These are phyloP conservation scores for Lutraria lutraria DNA, from an alignment of 2,888 invertebrate genomes.

Conservation along the genomic window DNA sequence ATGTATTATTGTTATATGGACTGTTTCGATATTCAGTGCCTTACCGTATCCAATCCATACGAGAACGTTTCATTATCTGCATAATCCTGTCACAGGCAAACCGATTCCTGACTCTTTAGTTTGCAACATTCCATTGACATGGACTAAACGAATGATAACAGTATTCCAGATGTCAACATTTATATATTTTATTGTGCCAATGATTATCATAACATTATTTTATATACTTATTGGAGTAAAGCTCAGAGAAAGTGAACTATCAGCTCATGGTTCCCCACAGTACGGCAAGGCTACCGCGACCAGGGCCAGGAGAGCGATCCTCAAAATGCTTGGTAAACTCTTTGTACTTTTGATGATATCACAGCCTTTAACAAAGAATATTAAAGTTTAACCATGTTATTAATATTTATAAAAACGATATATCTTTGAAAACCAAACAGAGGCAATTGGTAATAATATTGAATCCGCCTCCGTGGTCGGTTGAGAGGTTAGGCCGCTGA, in stretches of 20 bases:
- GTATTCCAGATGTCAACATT: slow-evolving; percentile 93
- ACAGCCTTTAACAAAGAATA: too few species aligned
- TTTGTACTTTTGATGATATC: not conserved
- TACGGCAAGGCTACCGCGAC: slow-evolving; percentile 70
- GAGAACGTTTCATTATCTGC: slow-evolving; percentile 78
- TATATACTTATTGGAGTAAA: slow-evolving; percentile 88
- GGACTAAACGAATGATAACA: slow-evolving; percentile 76
- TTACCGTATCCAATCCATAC: slow-evolving; percentile 85
- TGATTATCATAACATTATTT: slow-evolving; percentile 91
- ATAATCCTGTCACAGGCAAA: slow-evolving; percentile 70
- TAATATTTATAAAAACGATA: too few species aligned
- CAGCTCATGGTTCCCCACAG: slow-evolving; percentile 53
- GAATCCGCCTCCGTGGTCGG: too few species aligned
- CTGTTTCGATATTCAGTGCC: slow-evolving; percentile 91
- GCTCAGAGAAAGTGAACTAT: slow-evolving; percentile 72
- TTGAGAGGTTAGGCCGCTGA: too few species aligned
- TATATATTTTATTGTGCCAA: slow-evolving; percentile 93
- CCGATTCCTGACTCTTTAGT: slow-evolving; percentile 79
- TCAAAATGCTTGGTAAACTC: slow-evolving; percentile 82
- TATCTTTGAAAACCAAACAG: too few species aligned
- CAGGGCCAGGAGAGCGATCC: slow-evolving; percentile 77
- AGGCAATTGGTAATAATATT: too few species aligned
- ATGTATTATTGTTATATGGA: slow-evolving; percentile 89
- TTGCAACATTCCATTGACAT: slow-evolving; percentile 81
- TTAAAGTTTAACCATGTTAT: too few species aligned